A percentile compares a stretch with the other conserved stretches of the same genome.
Conservation (phyloP, 2,888 invertebrate species). For the Sussaba pulchella region DNA sequence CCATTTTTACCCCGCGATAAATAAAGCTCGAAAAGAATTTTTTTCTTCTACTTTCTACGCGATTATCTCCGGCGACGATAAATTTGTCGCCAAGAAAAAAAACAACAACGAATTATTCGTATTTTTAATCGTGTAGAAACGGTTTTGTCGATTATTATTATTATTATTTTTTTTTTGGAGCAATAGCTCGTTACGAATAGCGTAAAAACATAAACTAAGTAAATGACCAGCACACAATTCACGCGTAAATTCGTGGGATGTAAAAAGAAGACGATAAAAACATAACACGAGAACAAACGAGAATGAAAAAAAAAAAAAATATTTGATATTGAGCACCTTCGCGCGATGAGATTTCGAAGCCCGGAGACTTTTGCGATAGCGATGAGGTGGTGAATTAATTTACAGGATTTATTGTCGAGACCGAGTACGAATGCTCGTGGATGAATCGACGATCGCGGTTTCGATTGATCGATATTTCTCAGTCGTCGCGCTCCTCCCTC, state of each 20-base stretch:
- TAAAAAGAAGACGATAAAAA: conserved; percentile 16
- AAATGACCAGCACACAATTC: conserved; percentile 40
- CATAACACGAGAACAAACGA: neutral
- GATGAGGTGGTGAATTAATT: conserved; percentile 31
- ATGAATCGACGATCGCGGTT: neutral
- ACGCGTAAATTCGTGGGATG: conserved; percentile 38
- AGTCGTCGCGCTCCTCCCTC: conserved; percentile 88
- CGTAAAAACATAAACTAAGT: conserved; percentile 28
- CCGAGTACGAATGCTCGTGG: conserved; percentile 39
- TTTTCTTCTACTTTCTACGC: conserved; percentile 10
- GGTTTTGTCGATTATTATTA: neutral
- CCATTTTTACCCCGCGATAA: conserved; percentile 29
- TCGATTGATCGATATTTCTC: conserved; percentile 25
- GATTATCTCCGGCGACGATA: conserved; percentile 16
- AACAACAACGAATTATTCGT: no score
- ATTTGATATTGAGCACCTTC: conserved; percentile 4
- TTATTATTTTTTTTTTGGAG: conserved; percentile 27
- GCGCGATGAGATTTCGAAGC: neutral
- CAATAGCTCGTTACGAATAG: conserved; percentile 52
- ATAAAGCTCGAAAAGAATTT: conserved; percentile 7
- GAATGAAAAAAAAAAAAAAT: neutral
- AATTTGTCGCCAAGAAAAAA: conserved; percentile 35
- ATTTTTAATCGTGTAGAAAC: conserved; percentile 8
- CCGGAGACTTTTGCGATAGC: neutral
- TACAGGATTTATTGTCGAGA: conserved; percentile 61